Base-by-base conservation (phyloP, 1,140 invertebrate genomes). In the Nomia melanderi region DNA sequence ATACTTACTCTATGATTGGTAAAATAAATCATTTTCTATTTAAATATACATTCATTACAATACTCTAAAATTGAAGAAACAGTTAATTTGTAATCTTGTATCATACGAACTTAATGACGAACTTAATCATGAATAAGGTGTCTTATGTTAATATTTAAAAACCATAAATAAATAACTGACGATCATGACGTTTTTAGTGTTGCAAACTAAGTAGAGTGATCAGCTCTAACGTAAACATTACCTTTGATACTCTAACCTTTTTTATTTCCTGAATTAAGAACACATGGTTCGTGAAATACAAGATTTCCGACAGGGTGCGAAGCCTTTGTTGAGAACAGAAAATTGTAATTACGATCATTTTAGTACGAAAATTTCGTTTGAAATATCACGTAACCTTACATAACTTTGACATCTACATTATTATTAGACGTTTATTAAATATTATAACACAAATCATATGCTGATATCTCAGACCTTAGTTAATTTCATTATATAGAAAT, bases 281-380 rank as follows among this genome's bases (percentile, higher is more conserved):
- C 20, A 12, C 8, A 39, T 56, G 20, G 12, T 70, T 31, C 20
- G 27, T 23, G 44, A 70, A 44, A 8, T 17, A 36, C 27, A 17
- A 70, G 6, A 31, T 17, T 2, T 6, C 31, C 20, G 23, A 11
- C 12, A 31, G 23, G 17, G 27, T 20, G 23, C 25, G 36, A 70
- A 9, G 39, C 27, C n/a, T 31, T 29, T 39, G 31, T 41, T 44
- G 9, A 41, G 57, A 57, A 70, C 17, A 41, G 36, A 27, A 41
- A n/a, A 36, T 72, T 36, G 11, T 72, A 53, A 63, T 63, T 31
- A 23, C 23, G 23, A 72, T 62, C 62, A 36, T 36, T 27, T 6
- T 63, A 23, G 14, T 20, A 4, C 9, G 3, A 31, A 11, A 53
- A 0, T 36, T 23, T 9, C 27, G 53, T 5, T 8, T 31, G 8